Evolutionary conservation across 2,888 invertebrate species (phyloP).

Genomic region (Drosophila putrida): DNA sequence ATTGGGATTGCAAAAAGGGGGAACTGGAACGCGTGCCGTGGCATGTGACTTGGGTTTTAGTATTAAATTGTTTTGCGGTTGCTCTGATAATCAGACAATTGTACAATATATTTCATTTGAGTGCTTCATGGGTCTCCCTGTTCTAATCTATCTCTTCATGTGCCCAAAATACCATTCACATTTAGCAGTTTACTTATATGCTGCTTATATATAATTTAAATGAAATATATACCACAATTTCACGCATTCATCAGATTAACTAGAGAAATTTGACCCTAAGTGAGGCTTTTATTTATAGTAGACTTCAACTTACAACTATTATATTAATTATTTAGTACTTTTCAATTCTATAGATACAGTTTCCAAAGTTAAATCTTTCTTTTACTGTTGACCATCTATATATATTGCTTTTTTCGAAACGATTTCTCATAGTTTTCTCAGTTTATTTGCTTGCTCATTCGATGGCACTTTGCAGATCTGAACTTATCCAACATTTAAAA

Average conservation of each 20-base stretch:
- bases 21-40: conserved; percentile 68
- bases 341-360: no score
- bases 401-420: neutral
- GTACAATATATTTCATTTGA: conserved; percentile 74
- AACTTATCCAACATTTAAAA: conserved; percentile 30
- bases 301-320: no score
- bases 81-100: conserved; percentile 77
- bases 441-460: conserved; percentile 35
- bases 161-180: conserved; percentile 16
- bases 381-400: neutral
- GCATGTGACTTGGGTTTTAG: conserved; percentile 80
- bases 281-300: conserved; percentile 9
- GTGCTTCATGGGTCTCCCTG: conserved; percentile 29
- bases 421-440: neutral
- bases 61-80: conserved; percentile 82
- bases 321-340: no score
- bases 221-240: conserved; percentile 64
- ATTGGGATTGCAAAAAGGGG: conserved; percentile 18
- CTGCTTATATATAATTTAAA: conserved; percentile 71
- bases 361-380: neutral
- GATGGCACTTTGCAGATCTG: conserved; percentile 39
- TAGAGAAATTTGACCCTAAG: conserved; percentile 29
- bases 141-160: neutral
- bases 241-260: conserved; percentile 58
- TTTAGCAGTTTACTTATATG: conserved; percentile 41